Conservation (phyloP, 1,140 invertebrate genomes). For the Bradysia coprophila region DNA sequence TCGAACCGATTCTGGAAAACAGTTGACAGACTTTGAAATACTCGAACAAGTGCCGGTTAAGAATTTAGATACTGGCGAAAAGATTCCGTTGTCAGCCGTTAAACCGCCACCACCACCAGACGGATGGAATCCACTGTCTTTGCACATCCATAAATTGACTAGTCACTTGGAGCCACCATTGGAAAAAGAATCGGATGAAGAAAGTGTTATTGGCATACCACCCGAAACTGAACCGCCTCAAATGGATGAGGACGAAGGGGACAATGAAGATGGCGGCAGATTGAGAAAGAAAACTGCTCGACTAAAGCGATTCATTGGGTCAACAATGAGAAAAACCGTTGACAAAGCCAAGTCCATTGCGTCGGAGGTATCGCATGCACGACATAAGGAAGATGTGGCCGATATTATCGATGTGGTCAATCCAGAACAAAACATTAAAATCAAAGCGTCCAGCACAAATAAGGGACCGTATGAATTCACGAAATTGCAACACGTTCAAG, state of each 20-base stretch:
- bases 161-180: conserved; percentile 19
- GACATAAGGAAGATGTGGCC: conserved; percentile 69
- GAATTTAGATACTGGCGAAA: conserved; percentile 73
- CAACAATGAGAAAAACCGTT: conserved; percentile 72
- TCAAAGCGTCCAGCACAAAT: conserved; percentile 85
- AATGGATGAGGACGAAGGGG: conserved; percentile 30
- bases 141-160: conserved; percentile 80
- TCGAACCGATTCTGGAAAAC: conserved; percentile 67
- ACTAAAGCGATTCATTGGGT: conserved; percentile 70
- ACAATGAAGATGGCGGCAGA: conserved; percentile 22
- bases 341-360: conserved; percentile 80
- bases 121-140: conserved; percentile 52
- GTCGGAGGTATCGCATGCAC: conserved; percentile 64
- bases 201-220: conserved; percentile 61
- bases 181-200: conserved; percentile 55
- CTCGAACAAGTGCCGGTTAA: conserved; percentile 80
- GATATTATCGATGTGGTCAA: conserved; percentile 70
- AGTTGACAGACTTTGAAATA: conserved; percentile 74
- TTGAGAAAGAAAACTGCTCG: conserved; percentile 37
- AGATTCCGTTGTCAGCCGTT: conserved; percentile 23
- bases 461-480: conserved; percentile 92
- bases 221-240: conserved; percentile 34
- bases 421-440: conserved; percentile 71
- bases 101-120: conserved; percentile 22
- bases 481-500: conserved; percentile 43